Base-by-base conservation (phyloP, 2,113 vertebrate genomes). In the Carettochelys insculpta region DNA sequence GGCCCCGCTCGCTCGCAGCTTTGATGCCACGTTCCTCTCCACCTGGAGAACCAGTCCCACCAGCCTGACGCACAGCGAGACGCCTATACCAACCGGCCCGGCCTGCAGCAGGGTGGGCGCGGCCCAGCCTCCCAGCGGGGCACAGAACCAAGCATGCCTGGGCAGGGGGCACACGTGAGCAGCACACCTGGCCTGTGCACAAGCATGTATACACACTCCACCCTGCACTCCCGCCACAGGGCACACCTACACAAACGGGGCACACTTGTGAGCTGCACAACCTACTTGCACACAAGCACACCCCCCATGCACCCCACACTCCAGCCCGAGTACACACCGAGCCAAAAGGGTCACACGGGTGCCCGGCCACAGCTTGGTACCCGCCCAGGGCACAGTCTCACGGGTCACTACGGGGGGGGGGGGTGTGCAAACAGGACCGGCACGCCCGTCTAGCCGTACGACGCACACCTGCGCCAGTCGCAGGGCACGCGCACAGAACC, bases 311-410 rank as follows among this genome's bases (percentile, higher is more conserved):
- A 29, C 27, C 53, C 25, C 11, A 5, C 27, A 12, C 27, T 12
- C 58, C 58, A 34, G 56, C 56, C 56, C 3, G 14, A 5, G 50
- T 3, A 11, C 47, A 10, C 41, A 48, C 5, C 20, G 17, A 20
- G 24, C 27, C 41, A 76, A 12, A 10, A 45, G 24, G 8, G 3
- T 22, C n/a, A 31, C 25, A n/a, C n/a, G n/a, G n/a, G 10, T 10
- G 24, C 52, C 22, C 52, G 25, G 52, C 54, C 54, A 56, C 25
- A 71, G 65, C 20, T 8, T 8, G 65, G 68, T 16, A 41, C 4
- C 4, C 4, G 20, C 38, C 31, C 61, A 10, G 1, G 20, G 8
- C n/a, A 19, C n/a, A 22, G 17, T 6, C n/a, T 3, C 16, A 34
- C 61, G 34, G n/a, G 2, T 22, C 54, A 58, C 11, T 29, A n/a